Evolutionary conservation across 1,140 invertebrate genomes (phyloP).

Genomic region (Anoplophora glabripennis): DNA sequence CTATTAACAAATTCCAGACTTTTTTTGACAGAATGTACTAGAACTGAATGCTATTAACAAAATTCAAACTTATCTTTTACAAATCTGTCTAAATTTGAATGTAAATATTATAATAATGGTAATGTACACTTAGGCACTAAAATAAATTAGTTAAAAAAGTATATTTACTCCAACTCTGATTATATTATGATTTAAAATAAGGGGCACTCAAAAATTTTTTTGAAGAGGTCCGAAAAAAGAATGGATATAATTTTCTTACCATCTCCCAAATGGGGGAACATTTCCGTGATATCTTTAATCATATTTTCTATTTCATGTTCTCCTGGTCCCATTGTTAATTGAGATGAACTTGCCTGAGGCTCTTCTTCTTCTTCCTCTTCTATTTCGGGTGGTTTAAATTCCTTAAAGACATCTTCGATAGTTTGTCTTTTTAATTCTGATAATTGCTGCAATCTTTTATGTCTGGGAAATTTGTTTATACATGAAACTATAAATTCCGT

Average conservation of each 20-base stretch:
- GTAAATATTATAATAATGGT: too few species aligned
- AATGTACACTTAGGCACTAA: too few species aligned
- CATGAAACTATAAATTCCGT: conserved; percentile 40
- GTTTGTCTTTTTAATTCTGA: conserved; percentile 26
- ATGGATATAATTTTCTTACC: conserved; percentile 54
- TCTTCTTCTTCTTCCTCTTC: conserved; percentile 10
- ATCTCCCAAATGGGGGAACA: conserved; percentile 76
- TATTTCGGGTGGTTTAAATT: conserved; percentile 14
- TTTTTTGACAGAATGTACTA: too few species aligned
- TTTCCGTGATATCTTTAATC: conserved; percentile 71
- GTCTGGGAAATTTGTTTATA: conserved; percentile 35
- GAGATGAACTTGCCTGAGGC: conserved; percentile 16
- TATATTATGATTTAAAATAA: too few species aligned
- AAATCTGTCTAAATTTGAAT: too few species aligned
- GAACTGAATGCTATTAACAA: too few species aligned
- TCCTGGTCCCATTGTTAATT: conserved; percentile 3
- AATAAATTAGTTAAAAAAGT: too few species aligned
- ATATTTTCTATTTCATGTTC: conserved; percentile 53
- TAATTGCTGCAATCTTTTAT: conserved; percentile 30
- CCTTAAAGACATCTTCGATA: conserved; percentile 18
- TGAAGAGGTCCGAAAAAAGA: too few species aligned
- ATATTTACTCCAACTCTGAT: too few species aligned
- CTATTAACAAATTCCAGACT: too few species aligned
- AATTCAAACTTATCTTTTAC: too few species aligned
- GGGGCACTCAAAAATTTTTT: too few species aligned